Conservation (phyloP, 2,113 vertebrate genomes). For the Centrocercus urophasianus region DNA sequence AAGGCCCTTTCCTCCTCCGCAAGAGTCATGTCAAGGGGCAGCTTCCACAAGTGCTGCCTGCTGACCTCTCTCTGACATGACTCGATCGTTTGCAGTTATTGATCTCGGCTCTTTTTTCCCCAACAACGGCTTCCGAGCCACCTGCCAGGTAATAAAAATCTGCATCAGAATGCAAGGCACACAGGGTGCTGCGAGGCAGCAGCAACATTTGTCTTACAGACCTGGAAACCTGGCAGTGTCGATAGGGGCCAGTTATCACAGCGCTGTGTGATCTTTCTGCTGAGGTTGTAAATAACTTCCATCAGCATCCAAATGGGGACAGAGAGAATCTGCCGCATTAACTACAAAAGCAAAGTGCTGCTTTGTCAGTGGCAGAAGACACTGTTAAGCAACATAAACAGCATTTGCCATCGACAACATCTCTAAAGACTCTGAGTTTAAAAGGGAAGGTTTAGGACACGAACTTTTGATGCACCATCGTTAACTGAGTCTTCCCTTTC, state of each 20-base stretch:
- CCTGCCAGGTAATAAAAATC: constrained; percentile 57
- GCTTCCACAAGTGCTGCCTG: neutral
- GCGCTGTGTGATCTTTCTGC: constrained; percentile 31
- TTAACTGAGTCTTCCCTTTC: neutral
- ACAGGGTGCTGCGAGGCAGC: neutral
- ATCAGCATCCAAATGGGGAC: neutral
- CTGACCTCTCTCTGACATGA: neutral
- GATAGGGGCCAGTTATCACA: constrained; percentile 6
- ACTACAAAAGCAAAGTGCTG: constrained; percentile 3
- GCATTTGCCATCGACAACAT: neutral
- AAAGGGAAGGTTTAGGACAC: neutral
- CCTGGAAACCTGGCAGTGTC: constrained; percentile 8
- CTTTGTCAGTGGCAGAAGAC: neutral
- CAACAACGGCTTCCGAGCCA: neutral
- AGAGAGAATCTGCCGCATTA: neutral
- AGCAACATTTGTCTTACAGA: constrained; percentile 31
- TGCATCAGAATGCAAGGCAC: constrained; percentile 49
- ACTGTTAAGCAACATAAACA: constrained; percentile 21
- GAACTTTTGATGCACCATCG: neutral
- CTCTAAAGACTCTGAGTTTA: neutral
- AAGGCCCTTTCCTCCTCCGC: neutral
- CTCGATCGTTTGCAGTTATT: neutral
- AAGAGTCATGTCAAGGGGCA: neutral
- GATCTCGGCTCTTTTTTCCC: constrained; percentile 17
- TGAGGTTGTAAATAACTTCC: constrained; percentile 53